Evolutionary conservation across 2,888 invertebrate genomes (phyloP).

Genomic region (Diaperis boleti): DNA sequence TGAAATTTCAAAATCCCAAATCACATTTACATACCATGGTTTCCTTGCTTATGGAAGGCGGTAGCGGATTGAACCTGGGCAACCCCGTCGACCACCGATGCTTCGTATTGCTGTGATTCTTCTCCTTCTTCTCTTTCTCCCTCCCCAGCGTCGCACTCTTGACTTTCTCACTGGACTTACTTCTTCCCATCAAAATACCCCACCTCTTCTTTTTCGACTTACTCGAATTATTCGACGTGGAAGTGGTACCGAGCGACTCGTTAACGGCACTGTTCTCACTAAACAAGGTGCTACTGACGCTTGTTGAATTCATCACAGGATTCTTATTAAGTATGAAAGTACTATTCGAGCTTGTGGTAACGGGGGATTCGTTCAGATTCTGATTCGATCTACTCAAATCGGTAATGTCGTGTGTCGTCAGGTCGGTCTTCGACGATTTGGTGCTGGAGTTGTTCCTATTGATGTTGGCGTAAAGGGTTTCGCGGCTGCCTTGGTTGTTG

Average conservation of each 20-base stretch:
- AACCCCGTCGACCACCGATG: conserved; percentile 81
- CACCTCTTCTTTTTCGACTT: conserved; percentile 72
- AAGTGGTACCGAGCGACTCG: conserved; percentile 48
- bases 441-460: conserved; percentile 46
- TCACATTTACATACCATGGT: conserved; percentile 80
- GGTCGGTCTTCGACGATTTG: conserved; percentile 53
- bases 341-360: conserved; percentile 50
- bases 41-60: conserved; percentile 83
- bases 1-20: no score
- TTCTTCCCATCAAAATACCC: conserved; percentile 77
- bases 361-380: conserved; percentile 39
- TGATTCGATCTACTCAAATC: conserved; percentile 43
- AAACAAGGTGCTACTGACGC: conserved; percentile 24
- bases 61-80: conserved; percentile 78
- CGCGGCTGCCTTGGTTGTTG: conserved; percentile 51
- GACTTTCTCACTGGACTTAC: conserved; percentile 71
- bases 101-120: conserved; percentile 68
- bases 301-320: conserved; percentile 39
- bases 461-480: conserved; percentile 63
- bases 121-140: conserved; percentile 71
- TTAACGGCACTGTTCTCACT: conserved; percentile 39
- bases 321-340: conserved; percentile 57
- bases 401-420: conserved; percentile 36
- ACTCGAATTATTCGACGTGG: conserved; percentile 51
- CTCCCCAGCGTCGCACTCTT: conserved; percentile 79